Evolutionary conservation across 2,888 invertebrate genomes (phyloP), one percentile per base, ranked within the genome.

Genomic region (Drosophila demipolita): DNA sequence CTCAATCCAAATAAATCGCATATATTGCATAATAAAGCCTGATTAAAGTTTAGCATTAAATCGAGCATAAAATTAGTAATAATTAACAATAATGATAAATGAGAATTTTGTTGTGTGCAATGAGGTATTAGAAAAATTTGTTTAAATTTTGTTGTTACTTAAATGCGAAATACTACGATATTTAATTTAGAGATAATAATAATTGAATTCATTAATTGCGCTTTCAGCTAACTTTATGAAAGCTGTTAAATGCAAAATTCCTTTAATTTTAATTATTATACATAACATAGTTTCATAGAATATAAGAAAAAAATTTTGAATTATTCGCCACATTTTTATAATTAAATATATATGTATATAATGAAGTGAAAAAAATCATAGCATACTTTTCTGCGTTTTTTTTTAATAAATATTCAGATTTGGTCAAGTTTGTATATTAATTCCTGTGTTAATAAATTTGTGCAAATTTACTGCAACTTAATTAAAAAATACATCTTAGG

Each of bases 351-450:
- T 40, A 2, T 2, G 11, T 6, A n/a, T 8, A 42, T 11, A 7
- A 3, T 2, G 9, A 32, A 55, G 17, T 17, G 57, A 0, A 5
- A 42, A 54, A 66, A 70, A 61, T 49, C 54, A 52, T 66, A 60
- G 77, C 68, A 68, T 64, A 66, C 63, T 72, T 78, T 52, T 64
- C 15, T 59, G 69, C 66, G 66, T 60, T 76, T 65, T 23, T 23
- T 23, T 23, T 71, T 66, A 52, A 52, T 59, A 38, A 42, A 53
- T 26, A 33, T 38, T 20, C 32, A 62, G 53, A 63, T 68, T 75
- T 65, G n/a, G 61, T 64, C 50, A 53, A 72, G 2, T 17, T 29
- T 6, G 29, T 29, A 1, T 29, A 1, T 1, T 29, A 29, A 29
- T 5, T 29, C 0, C 1, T 29, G 6, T 29, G 0, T 29, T 1